Percentiles rank a stretch among this genome's conserved stretches.
Conservation (phyloP, 2,113 vertebrate genomes). For the Psettodes erumei region DNA sequence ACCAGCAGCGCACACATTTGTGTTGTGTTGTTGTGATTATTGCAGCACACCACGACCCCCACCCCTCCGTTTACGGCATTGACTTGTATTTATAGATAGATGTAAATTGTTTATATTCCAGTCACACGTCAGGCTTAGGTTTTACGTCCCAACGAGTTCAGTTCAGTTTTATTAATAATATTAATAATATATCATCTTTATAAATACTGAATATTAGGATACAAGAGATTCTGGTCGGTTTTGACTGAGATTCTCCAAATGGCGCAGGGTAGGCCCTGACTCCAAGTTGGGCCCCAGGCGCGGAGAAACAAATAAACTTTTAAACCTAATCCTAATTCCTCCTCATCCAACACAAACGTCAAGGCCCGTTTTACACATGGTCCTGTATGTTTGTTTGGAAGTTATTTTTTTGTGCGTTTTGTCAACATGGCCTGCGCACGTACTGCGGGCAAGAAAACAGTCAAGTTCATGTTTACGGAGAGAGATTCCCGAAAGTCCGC, state of each 20-base stretch:
- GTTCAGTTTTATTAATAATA: not conserved
- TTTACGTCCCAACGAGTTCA: no score
- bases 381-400: not conserved
- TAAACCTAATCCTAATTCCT: not conserved
- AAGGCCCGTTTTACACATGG: conserved; percentile 15
- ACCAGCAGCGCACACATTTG: conserved; percentile 37
- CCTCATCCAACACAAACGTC: conserved; percentile 6
- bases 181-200: not conserved
- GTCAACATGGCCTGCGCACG: conserved; percentile 30
- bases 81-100: conserved; percentile 47
- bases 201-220: not conserved
- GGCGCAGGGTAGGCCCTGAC: conserved; percentile 20
- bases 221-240: not conserved
- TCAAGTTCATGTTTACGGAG: conserved; percentile 74
- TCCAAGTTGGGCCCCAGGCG: conserved; percentile 5
- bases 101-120: conserved; percentile 36
- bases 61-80: conserved; percentile 10
- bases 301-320: not conserved
- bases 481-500: conserved; percentile 7
- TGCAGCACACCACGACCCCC: conserved; percentile 15
- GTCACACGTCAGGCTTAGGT: not conserved
- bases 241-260: conserved; percentile 22
- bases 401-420: conserved; percentile 29
- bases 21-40: conserved; percentile 15
- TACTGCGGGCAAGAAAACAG: conserved; percentile 32